A percentile compares a stretch with the other conserved stretches of the same genome.
phyloP scores from a whole-genome alignment of 2,888 invertebrate species.

The Meloe dianella region DNA sequence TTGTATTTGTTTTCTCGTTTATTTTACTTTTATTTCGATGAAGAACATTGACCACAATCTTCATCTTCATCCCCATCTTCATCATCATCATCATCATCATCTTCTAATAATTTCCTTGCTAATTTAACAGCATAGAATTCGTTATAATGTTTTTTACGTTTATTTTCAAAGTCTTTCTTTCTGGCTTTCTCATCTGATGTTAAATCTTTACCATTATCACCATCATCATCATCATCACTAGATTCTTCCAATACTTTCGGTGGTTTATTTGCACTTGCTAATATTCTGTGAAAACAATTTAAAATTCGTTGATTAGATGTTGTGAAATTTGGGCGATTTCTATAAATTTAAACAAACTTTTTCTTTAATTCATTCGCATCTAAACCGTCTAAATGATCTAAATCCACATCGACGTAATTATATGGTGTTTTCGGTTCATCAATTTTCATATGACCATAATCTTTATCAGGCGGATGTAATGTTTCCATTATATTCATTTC shows the following conservation, averaged over 20 bases:
- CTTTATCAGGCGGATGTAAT: constrained; percentile 96
- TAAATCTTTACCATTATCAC: constrained; percentile 55
- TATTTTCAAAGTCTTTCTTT: constrained; percentile 85
- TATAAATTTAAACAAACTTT: constrained; percentile 71
- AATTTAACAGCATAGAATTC: constrained; percentile 95
- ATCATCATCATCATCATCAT: constrained; percentile 83
- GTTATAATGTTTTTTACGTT: constrained; percentile 96
- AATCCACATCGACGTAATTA: constrained; percentile 68
- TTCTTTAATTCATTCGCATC: constrained; percentile 78
- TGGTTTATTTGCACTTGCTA: constrained; percentile 57
- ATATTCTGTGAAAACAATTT: constrained; percentile 54
- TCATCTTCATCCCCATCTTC: constrained; percentile 39
- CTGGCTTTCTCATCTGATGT: constrained; percentile 66
- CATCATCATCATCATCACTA: constrained; percentile 50
- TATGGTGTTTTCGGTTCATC: constrained; percentile 98
- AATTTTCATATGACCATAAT: constrained; percentile 99
- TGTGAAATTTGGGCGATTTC: too few relatives aligned
- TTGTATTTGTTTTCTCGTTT: too few relatives aligned
- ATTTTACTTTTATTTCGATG: constrained; percentile 13
- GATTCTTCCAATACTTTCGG: constrained; percentile 59
- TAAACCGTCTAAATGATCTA: constrained; percentile 65
- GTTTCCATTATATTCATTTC: constrained; percentile 99
- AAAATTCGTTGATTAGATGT: too few relatives aligned
- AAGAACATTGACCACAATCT: constrained; percentile 16
- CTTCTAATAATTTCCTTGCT: constrained; percentile 87